Base-by-base conservation (phyloP, 2,888 invertebrate species). In the Caenorhabditis doughertyi region DNA sequence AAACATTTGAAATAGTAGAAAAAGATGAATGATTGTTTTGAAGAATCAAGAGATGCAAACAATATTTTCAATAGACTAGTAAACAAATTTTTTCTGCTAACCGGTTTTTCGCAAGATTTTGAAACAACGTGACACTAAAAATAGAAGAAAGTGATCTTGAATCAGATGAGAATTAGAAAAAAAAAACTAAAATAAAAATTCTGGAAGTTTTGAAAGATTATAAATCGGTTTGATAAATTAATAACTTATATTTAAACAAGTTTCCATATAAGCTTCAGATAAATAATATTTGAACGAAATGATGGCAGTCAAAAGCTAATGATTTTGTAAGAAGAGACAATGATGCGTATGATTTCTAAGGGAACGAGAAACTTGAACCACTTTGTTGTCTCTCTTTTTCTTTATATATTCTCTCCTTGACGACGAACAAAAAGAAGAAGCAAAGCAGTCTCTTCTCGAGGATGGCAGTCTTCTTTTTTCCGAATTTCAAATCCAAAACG, bases 391-490 rank as follows among this genome's bases (percentile, higher is more conserved):
- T 44, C 60, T 42, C 21, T 13, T 23, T 42, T n/a, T 56, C 29
- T 27, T 44, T 62, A 44, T 27, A 44, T 13, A 44, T 44, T n/a
- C 44, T 44, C 53, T 53, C 62, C 72, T 62, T 72, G 72, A 64
- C 72, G 21, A 53, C 72, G 53, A 27, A 60, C 60, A 39, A 51
- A 58, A 62, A 49, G 51, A 56, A 72, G 35, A 23, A 25, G 27
- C 39, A 51, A 51, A 53, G 39, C 13, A 21, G 53, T 39, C 25
- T 18, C 7, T 18, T 47, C 18, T 58, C 39, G 47, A n/a, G n/a
- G n/a, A n/a, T n/a, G n/a, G n/a, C n/a, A n/a, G n/a, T n/a, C 11
- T 11, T 39, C 42, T 62, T 27, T 58, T n/a, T 29, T 16, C 25
- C 35, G 49, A 21, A 47, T 42, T 42, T 16, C 68, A 27, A 55